Conservation (phyloP, 2,113 vertebrate species). For the Arothron firmamentum region DNA sequence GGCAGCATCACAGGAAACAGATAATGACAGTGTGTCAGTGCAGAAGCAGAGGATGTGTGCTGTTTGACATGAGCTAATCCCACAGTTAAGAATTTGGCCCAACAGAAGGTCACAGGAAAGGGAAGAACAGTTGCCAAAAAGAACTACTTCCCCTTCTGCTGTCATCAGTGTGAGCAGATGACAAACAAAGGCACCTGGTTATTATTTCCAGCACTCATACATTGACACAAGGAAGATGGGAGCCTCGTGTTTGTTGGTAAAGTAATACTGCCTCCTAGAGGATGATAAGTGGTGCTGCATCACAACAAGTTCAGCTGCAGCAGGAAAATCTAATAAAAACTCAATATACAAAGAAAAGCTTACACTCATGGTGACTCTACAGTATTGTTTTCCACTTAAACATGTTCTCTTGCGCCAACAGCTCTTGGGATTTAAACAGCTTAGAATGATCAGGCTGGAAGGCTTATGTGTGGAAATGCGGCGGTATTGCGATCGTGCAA, state of each 20-base stretch:
- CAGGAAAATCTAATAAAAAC: neutral
- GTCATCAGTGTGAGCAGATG: neutral
- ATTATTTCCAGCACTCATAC: neutral
- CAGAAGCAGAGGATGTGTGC: neutral
- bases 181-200: slow-evolving; percentile 27
- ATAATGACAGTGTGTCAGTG: neutral
- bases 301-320: too few relatives aligned
- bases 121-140: slow-evolving; percentile 10
- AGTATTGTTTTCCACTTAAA: neutral
- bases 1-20: neutral
- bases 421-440: slow-evolving; percentile 43
- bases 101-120: slow-evolving; percentile 15
- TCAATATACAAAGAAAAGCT: neutral
- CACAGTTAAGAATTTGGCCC: too few relatives aligned
- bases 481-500: neutral
- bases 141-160: slow-evolving; percentile 11
- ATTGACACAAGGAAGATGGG: neutral
- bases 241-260: neutral
- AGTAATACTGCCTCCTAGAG: slow-evolving; percentile 48
- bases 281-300: slow-evolving; percentile 1
- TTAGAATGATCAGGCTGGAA: slow-evolving; percentile 38
- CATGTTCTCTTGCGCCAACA: slow-evolving; percentile 30
- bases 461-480: slow-evolving; percentile 31
- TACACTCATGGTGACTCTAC: slow-evolving; percentile 3
- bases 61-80: too few relatives aligned